Evolutionary conservation across 2,797 vertebrate species (phyloP).

Genomic region (Coregonus suidteri): DNA sequence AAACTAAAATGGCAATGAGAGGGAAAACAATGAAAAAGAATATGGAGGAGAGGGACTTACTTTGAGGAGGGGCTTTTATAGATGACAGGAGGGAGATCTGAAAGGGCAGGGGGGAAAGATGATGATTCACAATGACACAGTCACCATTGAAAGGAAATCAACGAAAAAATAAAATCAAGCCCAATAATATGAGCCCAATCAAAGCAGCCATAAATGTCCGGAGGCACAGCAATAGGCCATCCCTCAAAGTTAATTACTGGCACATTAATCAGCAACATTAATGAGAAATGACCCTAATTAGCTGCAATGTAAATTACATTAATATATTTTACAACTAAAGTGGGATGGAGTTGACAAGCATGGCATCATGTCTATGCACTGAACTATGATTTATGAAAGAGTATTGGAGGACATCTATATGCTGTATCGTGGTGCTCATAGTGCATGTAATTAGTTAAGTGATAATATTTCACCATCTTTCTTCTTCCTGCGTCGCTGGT

Average conservation of each 20-base stretch:
- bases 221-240: slow-evolving; percentile 42
- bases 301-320: slow-evolving; percentile 65
- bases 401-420: slow-evolving; percentile 23
- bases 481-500: slow-evolving; percentile 62
- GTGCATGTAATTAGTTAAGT: slow-evolving; percentile 57
- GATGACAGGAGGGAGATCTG: slow-evolving; percentile 86
- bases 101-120: slow-evolving; percentile 58
- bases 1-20: slow-evolving; percentile 41
- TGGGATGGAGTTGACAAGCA: slow-evolving; percentile 37
- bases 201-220: slow-evolving; percentile 11
- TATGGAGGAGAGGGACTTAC: slow-evolving; percentile 82
- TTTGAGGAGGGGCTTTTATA: slow-evolving; percentile 81
- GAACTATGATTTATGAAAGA: slow-evolving; percentile 61
- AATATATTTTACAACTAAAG: slow-evolving; percentile 61
- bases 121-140: slow-evolving; percentile 60
- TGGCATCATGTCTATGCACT: background rate
- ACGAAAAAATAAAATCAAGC: slow-evolving; percentile 58
- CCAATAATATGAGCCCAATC: slow-evolving; percentile 54
- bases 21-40: slow-evolving; percentile 6
- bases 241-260: slow-evolving; percentile 67
- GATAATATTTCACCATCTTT: slow-evolving; percentile 65
- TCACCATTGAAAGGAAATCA: slow-evolving; percentile 44
- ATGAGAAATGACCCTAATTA: slow-evolving; percentile 71
- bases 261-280: slow-evolving; percentile 63
- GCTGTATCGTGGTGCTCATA: slow-evolving; percentile 52